A percentile compares a stretch with the other conserved stretches of the same genome.
Evolutionary conservation across 2,113 vertebrate species (phyloP).

Genomic region (Illadopsis cleaveri): DNA sequence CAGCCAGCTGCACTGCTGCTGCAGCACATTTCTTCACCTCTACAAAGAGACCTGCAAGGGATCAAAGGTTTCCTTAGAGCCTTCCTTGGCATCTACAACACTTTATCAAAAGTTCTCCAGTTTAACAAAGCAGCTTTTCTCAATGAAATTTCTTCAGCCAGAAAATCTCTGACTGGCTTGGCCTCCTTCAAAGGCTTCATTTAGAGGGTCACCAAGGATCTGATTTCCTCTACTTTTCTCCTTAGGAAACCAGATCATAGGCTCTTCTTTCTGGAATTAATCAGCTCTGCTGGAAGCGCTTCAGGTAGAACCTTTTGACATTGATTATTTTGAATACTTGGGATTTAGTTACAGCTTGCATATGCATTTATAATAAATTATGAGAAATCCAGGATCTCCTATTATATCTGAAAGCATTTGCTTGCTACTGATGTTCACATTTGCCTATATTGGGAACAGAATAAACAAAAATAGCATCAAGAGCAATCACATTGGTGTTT

Average conservation of each 20-base stretch:
- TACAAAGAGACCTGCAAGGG: not conserved
- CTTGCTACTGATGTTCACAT: not conserved
- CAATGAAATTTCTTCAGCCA: constrained; percentile 23
- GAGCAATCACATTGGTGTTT: not conserved
- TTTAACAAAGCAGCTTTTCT: constrained; percentile 42
- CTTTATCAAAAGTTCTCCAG: not conserved
- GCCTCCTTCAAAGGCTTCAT: constrained; percentile 4
- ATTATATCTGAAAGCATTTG: not conserved
- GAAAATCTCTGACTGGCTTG: constrained; percentile 11
- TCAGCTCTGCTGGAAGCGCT: not conserved
- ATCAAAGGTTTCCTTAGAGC: constrained; percentile 9
- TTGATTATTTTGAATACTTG: not conserved
- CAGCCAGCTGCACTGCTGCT: not conserved
- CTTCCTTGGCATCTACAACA: not conserved
- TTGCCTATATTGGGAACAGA: not conserved
- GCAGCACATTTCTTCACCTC: not conserved
- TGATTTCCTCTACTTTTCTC: constrained; percentile 19
- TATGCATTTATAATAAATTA: not conserved
- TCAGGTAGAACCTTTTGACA: not conserved
- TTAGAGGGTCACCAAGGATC: constrained; percentile 2
- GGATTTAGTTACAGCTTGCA: not conserved
- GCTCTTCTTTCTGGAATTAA: not conserved
- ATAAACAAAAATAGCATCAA: not conserved
- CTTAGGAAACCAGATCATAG: not conserved
- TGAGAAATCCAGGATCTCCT: not conserved